Evolutionary conservation across 2,888 invertebrate species (phyloP), one percentile per base, ranked within the genome.

Genomic region (Diabrotica balteata): DNA sequence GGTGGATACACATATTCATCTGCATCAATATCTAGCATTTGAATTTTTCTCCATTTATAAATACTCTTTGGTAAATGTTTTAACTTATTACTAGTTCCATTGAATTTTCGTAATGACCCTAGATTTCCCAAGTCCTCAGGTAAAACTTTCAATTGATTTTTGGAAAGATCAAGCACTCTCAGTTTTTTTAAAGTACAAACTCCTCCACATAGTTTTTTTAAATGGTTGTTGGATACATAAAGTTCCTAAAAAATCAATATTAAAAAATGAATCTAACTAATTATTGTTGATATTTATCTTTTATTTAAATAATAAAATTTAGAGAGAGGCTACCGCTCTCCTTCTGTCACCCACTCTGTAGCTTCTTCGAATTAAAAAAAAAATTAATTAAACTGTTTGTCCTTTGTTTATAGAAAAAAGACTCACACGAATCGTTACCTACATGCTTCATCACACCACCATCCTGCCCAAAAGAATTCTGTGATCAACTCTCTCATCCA

Each of bases 151-250:
- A 93, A 83, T 59, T 86, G 81, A 73, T 81, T 95, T 76, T 87
- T 86, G 45, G 93, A 91, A 47, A 91, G 83, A 86, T 94, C 90
- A 68, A 94, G 84, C 73, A 90, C 84, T 81, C 87, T 86, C 71
- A 95, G 86, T 73, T 87, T 87, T 72, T 84, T 84, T 76, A 94
- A 84, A 69, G 85, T 84, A 75, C 90, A 88, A 78, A 95, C 87
- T 72, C 88, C 87, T 68, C 89, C 88, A 71, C 94, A 93, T 80
- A 95, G 84, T 76, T 84, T 84, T 80, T 88, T 89, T 67, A 95
- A 82, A 70, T 86, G 86, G 86, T 95, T 95, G 79, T 90, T 86
- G 80, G 90, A 90, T 72, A 93, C 77, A 84, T 93, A 89, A 68
- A 95, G 84, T 81, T 93, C 92, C 90, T 91, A 78, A 66, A 77